Conservation (phyloP, 2,797 vertebrate genomes). For the Xerus rutilus region DNA sequence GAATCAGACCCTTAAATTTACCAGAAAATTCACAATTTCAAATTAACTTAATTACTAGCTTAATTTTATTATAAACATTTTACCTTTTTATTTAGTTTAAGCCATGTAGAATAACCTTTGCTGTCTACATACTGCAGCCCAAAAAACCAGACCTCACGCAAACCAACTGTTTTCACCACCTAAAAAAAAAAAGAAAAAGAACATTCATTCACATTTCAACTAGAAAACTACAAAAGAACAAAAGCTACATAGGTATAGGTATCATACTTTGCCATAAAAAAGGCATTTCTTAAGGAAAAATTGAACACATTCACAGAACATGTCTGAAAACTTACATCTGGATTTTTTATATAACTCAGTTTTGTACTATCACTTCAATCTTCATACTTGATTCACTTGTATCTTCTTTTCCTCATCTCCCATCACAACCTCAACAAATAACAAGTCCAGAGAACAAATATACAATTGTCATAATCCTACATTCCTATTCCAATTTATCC, state of each 20-base stretch:
- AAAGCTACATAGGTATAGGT: neutral
- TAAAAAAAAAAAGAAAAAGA: conserved; percentile 83
- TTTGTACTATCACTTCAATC: conserved; percentile 11
- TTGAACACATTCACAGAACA: conserved; percentile 22
- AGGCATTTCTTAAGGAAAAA: conserved; percentile 10
- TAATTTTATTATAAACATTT: conserved; percentile 55
- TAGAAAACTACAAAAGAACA: neutral
- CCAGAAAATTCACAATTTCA: neutral
- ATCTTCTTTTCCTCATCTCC: conserved; percentile 16
- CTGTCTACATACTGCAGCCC: conserved; percentile 98
- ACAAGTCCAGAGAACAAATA: neutral
- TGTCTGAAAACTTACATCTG: conserved; percentile 32
- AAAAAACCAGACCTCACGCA: conserved; percentile 99
- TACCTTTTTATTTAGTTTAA: conserved; percentile 99
- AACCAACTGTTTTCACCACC: conserved; percentile 99
- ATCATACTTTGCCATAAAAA: neutral
- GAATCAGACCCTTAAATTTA: neutral
- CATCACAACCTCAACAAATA: conserved; percentile 13
- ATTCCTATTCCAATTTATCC: neutral
- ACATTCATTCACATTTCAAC: conserved; percentile 40
- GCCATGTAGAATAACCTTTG: conserved; percentile 98
- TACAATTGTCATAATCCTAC: neutral
- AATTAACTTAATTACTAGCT: conserved; percentile 14
- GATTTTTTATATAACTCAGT: neutral
- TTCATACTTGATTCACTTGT: neutral